These are phyloP conservation scores for Nannobrachium achirus DNA, from an alignment of 2,113 vertebrate species.

Conservation along the genomic window DNA sequence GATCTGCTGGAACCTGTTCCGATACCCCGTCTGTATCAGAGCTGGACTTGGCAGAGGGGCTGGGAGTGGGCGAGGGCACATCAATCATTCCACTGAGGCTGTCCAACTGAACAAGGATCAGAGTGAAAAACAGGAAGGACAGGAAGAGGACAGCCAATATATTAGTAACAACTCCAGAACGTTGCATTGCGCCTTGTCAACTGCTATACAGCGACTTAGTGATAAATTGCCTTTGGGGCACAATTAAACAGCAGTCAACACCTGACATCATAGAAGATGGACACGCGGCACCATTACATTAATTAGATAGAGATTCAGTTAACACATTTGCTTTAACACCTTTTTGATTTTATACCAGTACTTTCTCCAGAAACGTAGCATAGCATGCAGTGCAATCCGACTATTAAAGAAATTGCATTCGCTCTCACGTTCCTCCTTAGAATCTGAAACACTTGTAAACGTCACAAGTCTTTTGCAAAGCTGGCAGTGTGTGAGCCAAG, in stretches of 20 bases:
- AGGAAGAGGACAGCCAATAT: background rate
- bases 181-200: background rate
- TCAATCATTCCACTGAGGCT: conserved; percentile 39
- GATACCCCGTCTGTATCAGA: conserved; percentile 31
- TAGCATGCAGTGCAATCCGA: too few species aligned
- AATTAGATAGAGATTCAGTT: conserved; percentile 34
- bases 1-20: conserved; percentile 43
- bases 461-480: too few species aligned
- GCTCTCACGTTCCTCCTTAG: too few species aligned
- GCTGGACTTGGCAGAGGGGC: conserved; percentile 16
- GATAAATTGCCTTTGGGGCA: background rate
- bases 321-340: conserved; percentile 34
- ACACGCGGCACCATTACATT: conserved; percentile 41
- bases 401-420: too few species aligned
- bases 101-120: conserved; percentile 52
- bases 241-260: conserved; percentile 8
- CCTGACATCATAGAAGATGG: conserved; percentile 12
- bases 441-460: too few species aligned
- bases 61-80: conserved; percentile 45
- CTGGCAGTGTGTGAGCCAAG: too few species aligned
- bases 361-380: too few species aligned
- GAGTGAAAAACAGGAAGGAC: background rate
- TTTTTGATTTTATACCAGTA: background rate
- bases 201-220: background rate
- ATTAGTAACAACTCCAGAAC: background rate